Evolutionary conservation across 2,113 vertebrate species (phyloP).

Genomic region (Megaleporinus macrocephalus): DNA sequence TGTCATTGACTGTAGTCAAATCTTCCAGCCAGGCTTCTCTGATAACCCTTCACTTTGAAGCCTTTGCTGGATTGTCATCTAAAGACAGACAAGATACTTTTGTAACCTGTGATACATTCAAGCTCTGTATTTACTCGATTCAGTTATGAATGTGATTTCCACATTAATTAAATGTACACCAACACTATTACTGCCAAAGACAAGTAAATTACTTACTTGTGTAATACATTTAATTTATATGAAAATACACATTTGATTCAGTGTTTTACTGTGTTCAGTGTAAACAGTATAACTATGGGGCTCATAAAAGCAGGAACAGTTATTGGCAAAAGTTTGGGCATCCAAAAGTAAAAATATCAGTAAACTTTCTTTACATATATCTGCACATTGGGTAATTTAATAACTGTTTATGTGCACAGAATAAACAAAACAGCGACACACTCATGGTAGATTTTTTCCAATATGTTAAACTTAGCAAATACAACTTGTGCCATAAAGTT

Average conservation of each 20-base stretch:
- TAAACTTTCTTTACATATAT: no score
- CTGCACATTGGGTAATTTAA: no score
- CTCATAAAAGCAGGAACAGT: background rate
- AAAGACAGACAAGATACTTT: slow-evolving; percentile 14
- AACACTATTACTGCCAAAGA: background rate
- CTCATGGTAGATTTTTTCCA: no score
- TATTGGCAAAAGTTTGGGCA: no score
- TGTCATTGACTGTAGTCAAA: slow-evolving; percentile 53
- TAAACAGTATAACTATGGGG: background rate
- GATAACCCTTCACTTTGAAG: slow-evolving; percentile 51
- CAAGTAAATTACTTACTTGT: background rate
- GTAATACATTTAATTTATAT: background rate
- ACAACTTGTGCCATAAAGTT: no score
- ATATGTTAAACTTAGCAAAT: no score
- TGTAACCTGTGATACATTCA: background rate
- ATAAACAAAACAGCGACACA: no score
- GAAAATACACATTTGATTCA: background rate
- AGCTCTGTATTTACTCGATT: background rate
- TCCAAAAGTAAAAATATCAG: no score
- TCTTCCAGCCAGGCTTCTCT: slow-evolving; percentile 39
- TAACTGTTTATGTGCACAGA: no score
- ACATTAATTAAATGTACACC: background rate
- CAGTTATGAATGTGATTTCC: background rate
- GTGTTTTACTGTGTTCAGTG: background rate
- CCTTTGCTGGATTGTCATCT: background rate